phyloP scores from a whole-genome alignment of 2,113 vertebrate genomes.

The Cynopterus brachyotis region DNA sequence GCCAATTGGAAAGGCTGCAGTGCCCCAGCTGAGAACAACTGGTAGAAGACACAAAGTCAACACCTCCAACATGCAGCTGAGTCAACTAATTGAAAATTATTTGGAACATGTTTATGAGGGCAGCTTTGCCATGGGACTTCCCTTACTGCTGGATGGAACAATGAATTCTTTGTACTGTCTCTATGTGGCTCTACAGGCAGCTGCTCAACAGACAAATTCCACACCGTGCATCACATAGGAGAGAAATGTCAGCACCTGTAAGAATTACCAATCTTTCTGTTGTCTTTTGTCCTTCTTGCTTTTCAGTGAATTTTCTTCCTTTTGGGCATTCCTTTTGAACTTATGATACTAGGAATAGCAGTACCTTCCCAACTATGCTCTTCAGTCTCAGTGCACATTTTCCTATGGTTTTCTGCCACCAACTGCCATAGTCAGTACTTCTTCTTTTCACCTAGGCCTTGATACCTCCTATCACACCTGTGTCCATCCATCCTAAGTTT shows the following conservation, averaged over 20 bases:
- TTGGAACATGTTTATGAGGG: not conserved
- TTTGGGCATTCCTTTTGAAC: not conserved
- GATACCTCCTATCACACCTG: not conserved
- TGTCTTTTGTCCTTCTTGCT: not conserved
- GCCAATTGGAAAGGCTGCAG: not conserved
- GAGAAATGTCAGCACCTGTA: not conserved
- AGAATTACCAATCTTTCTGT: not conserved
- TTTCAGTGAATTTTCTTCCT: not conserved
- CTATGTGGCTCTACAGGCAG: not conserved
- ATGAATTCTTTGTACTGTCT: accelerated
- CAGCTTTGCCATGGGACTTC: not conserved
- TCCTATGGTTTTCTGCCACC: not conserved
- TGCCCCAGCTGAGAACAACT: not conserved
- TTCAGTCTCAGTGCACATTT: not conserved
- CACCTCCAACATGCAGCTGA: no score
- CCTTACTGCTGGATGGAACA: not conserved
- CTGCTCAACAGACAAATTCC: not conserved
- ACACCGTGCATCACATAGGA: accelerated
- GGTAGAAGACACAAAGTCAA: no score
- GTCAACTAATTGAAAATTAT: no score
- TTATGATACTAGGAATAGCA: not conserved
- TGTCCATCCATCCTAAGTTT: accelerated
- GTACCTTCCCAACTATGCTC: not conserved
- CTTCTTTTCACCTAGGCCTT: not conserved
- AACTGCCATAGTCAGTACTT: not conserved